Conservation (phyloP, 2,888 invertebrate species). For the Cerastoderma edule region DNA sequence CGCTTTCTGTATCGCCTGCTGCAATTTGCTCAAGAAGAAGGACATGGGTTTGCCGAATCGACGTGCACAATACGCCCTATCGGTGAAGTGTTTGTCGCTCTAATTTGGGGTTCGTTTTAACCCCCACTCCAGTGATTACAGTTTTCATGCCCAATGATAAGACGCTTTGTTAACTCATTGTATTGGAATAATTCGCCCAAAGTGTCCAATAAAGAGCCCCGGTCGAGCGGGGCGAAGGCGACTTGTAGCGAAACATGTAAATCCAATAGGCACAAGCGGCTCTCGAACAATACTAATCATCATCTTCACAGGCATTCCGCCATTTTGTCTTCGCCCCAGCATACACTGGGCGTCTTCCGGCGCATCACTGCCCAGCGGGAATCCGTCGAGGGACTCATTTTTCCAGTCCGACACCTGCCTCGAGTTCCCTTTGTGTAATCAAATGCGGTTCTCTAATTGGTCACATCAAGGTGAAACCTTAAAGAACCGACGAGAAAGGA, state of each 20-base stretch:
- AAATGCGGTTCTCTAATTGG: conserved; percentile 54
- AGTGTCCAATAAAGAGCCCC: conserved; percentile 27
- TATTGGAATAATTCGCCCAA: conserved; percentile 52
- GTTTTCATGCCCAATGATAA: conserved; percentile 39
- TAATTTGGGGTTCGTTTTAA: conserved; percentile 63
- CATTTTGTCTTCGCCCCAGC: conserved; percentile 37
- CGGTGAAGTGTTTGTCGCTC: conserved; percentile 50
- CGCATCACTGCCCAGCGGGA: conserved; percentile 48
- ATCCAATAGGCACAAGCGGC: conserved; percentile 33
- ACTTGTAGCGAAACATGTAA: conserved; percentile 44
- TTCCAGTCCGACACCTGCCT: conserved; percentile 52
- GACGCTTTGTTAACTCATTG: conserved; percentile 50
- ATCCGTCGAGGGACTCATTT: conserved; percentile 37
- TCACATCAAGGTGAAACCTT: conserved; percentile 56
- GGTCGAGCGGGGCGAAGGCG: conserved; percentile 46
- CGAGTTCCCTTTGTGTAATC: conserved; percentile 51
- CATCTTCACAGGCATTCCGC: conserved; percentile 51
- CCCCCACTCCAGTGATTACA: conserved; percentile 40
- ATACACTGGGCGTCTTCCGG: conserved; percentile 52
- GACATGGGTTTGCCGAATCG: too few species aligned
- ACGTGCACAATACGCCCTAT: conserved; percentile 29
- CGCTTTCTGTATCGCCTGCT: too few species aligned
- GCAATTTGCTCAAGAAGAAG: too few species aligned
- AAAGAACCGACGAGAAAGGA: conserved; percentile 36
- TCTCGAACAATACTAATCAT: conserved; percentile 49